A percentile compares a stretch with the other conserved stretches of the same genome.
Conservation (phyloP, 1,140 invertebrate species). For the Formica selysi region DNA sequence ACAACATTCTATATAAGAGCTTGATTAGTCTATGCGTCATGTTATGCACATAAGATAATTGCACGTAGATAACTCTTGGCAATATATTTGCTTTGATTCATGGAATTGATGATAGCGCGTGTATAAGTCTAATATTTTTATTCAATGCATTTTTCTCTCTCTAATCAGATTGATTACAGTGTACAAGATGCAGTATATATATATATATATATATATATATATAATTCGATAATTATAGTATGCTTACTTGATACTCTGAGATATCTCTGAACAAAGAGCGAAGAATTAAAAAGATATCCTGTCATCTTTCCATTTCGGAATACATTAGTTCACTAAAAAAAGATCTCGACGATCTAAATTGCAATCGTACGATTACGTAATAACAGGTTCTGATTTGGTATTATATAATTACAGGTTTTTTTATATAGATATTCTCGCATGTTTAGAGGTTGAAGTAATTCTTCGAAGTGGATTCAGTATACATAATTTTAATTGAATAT, state of each 20-base stretch:
- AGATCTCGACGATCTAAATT: slow-evolving; percentile 47
- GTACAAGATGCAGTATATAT: too few relatives aligned
- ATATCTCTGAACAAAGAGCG: background rate
- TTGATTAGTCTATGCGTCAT: background rate
- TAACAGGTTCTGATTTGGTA: background rate
- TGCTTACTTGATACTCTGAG: background rate
- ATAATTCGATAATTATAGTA: slow-evolving; percentile 8
- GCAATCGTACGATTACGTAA: slow-evolving; percentile 36
- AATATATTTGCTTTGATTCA: background rate
- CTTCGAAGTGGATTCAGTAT: too few relatives aligned
- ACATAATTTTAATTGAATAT: too few relatives aligned
- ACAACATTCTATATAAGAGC: slow-evolving; percentile 4
- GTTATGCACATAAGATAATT: slow-evolving; percentile 19
- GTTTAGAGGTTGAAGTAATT: too few relatives aligned
- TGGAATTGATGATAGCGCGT: background rate
- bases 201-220: background rate
- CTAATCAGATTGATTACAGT: slow-evolving; percentile 33
- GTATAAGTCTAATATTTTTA: slow-evolving; percentile 19
- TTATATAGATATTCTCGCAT: too few relatives aligned
- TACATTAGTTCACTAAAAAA: slow-evolving; percentile 56
- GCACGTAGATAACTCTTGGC: background rate
- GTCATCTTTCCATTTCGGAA: slow-evolving; percentile 43
- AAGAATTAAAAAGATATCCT: background rate
- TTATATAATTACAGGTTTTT: too few relatives aligned
- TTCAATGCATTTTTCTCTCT: background rate